Evolutionary conservation across 2,113 vertebrate species (phyloP).

Genomic region (Sturnira hondurensis): DNA sequence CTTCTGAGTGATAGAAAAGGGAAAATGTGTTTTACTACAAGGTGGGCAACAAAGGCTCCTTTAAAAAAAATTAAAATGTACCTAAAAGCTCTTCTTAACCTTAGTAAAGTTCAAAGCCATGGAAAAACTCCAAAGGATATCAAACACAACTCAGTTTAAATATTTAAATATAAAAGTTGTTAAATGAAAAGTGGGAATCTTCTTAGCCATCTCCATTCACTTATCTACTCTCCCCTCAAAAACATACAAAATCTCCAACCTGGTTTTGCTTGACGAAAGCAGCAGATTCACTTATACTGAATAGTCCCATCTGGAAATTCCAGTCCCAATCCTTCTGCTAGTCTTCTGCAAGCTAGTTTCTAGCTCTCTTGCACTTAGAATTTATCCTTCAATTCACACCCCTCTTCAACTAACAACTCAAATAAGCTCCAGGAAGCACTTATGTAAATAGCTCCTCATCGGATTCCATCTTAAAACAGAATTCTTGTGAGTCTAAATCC

Average conservation of each 20-base stretch:
- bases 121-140: background rate
- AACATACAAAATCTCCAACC: background rate
- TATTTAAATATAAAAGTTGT: conserved; percentile 23
- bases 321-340: background rate
- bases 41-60: background rate
- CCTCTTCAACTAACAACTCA: conserved; percentile 17
- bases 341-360: background rate
- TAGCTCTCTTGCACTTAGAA: background rate
- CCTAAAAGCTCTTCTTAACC: background rate
- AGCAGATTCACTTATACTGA: background rate
- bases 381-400: background rate
- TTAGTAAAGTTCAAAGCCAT: background rate
- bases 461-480: conserved; percentile 56
- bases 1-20: background rate
- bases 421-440: conserved; percentile 53
- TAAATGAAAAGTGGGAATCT: background rate
- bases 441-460: conserved; percentile 54
- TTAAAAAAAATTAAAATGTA: background rate
- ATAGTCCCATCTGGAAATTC: background rate
- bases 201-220: conserved; percentile 33
- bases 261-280: conserved; percentile 14
- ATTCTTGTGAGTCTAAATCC: conserved; percentile 61
- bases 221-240: conserved; percentile 1
- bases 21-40: background rate
- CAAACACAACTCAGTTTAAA: conserved; percentile 7